Percentiles rank a stretch among this genome's conserved stretches.
phyloP scores from a whole-genome alignment of 1,140 invertebrate species.

The Papilio glaucus region DNA sequence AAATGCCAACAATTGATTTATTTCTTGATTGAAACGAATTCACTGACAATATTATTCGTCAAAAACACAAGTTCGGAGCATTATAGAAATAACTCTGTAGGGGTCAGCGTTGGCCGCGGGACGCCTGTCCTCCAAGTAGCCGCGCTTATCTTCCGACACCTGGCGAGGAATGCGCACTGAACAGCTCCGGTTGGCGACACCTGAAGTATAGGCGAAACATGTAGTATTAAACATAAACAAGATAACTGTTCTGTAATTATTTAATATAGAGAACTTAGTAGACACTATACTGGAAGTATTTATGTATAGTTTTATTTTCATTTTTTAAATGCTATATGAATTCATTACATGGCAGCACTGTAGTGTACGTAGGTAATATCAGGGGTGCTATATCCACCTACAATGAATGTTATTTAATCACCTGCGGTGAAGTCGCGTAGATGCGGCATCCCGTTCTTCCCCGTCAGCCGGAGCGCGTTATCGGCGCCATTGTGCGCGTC shows the following conservation, averaged over 20 bases:
- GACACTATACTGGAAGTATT: too few species aligned
- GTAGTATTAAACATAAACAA: not conserved
- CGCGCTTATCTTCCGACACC: slow-evolving; percentile 93
- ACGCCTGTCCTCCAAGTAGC: slow-evolving; percentile 96
- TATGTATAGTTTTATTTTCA: too few species aligned
- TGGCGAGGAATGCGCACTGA: slow-evolving; percentile 92
- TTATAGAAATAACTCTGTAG: slow-evolving; percentile 89
- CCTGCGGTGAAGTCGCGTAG: slow-evolving; percentile 91
- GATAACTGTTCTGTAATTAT: too few species aligned
- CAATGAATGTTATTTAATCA: slow-evolving; percentile 40
- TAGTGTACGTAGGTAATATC: too few species aligned
- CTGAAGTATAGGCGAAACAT: slow-evolving; percentile 57
- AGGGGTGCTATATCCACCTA: not conserved
- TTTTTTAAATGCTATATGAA: too few species aligned
- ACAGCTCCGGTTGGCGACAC: slow-evolving; percentile 91
- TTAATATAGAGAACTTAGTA: too few species aligned
- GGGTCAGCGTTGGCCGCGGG: slow-evolving; percentile 97
- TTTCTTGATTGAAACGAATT: slow-evolving; percentile 3
- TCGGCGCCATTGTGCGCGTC: slow-evolving; percentile 94
- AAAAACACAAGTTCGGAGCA: slow-evolving; percentile 87
- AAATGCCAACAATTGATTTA: not conserved
- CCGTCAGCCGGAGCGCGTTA: slow-evolving; percentile 92
- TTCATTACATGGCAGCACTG: too few species aligned
- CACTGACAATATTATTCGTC: slow-evolving; percentile 65
- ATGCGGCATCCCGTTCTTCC: slow-evolving; percentile 91